These are phyloP conservation scores for Megathymus violae DNA, from an alignment of 1,140 invertebrate genomes.

Conservation along the genomic window DNA sequence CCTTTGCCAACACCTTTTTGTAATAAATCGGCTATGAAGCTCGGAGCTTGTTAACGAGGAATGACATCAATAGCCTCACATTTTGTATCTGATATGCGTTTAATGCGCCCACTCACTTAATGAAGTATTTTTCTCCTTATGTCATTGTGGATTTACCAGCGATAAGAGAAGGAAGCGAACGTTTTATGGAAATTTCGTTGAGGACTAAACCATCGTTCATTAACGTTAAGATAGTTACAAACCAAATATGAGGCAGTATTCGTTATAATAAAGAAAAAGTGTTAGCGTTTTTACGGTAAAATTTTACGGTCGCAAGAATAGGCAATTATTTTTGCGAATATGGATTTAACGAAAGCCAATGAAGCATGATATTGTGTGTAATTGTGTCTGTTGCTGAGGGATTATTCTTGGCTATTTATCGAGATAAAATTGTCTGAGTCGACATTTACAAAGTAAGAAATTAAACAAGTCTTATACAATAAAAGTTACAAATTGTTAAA, in stretches of 20 bases:
- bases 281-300: too few species aligned
- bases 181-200: too few species aligned
- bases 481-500: too few species aligned
- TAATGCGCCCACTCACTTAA: too few species aligned
- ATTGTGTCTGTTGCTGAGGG: neutral
- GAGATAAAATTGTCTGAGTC: neutral
- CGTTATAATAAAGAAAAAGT: neutral
- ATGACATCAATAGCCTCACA: neutral
- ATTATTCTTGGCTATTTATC: neutral
- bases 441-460: neutral
- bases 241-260: neutral
- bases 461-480: too few species aligned
- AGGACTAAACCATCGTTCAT: too few species aligned
- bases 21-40: slow-evolving; percentile 5
- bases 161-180: neutral
- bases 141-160: too few species aligned
- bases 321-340: neutral
- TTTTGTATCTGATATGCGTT: too few species aligned
- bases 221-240: too few species aligned
- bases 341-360: neutral
- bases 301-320: neutral
- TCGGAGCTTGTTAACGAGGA: slow-evolving; percentile 13
- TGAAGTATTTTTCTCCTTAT: too few species aligned
- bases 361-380: neutral
- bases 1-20: too few species aligned